Conservation (phyloP, 2,113 vertebrate genomes). For the Cairina moschata region DNA sequence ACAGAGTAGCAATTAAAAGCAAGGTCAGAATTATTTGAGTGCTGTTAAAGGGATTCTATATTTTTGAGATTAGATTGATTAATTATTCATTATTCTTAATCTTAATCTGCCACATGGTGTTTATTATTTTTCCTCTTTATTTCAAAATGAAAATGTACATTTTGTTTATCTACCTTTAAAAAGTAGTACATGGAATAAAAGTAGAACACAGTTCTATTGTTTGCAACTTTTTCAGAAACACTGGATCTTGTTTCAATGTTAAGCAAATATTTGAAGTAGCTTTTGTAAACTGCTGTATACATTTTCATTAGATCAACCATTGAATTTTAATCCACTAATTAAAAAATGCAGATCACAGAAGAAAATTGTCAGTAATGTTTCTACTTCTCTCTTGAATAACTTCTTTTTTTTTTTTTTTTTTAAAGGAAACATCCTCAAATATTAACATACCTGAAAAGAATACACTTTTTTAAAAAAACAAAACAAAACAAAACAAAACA, state of each 20-base stretch:
- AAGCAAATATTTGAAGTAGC: not conserved
- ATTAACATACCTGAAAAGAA: not conserved
- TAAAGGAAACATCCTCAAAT: not conserved
- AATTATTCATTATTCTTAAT: not conserved
- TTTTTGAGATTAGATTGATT: not conserved
- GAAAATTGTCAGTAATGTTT: not conserved
- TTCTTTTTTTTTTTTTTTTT: not conserved
- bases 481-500: not conserved
- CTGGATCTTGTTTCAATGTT: not conserved
- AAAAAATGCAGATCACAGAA: not conserved
- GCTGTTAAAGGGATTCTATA: not conserved
- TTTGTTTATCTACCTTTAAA: not conserved
- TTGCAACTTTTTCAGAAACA: not conserved
- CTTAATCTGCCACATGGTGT: not conserved
- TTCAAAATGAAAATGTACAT: not conserved
- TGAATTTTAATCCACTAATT: slow-evolving; percentile 25
- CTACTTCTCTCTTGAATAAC: not conserved
- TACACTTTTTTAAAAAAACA: not conserved
- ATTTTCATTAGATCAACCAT: not conserved
- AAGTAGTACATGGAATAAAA: not conserved
- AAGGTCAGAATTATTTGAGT: not conserved
- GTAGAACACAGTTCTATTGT: not conserved
- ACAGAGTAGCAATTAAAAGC: not conserved
- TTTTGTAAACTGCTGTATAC: not conserved
- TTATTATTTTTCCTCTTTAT: not conserved